These are phyloP conservation scores for Meloidogyne floridensis DNA, from an alignment of 1,140 invertebrate species.

Conservation along the genomic window DNA sequence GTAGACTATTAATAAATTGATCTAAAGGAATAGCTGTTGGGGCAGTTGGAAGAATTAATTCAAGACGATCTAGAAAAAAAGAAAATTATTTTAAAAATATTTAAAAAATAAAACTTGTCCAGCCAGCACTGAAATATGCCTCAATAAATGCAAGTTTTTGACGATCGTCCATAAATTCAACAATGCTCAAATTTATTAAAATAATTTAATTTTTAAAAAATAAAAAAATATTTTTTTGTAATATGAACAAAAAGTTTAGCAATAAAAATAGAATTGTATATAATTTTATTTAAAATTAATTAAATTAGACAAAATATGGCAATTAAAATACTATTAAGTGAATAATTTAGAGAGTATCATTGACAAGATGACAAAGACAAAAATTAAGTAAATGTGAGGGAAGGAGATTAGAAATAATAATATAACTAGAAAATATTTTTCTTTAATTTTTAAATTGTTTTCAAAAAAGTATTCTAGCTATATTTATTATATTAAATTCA, in stretches of 20 bases:
- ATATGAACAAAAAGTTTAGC: too few relatives aligned
- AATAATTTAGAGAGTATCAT: background rate
- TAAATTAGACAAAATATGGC: background rate
- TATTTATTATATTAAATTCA: too few relatives aligned
- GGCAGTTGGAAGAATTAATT: background rate
- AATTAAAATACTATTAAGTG: constrained; percentile 3
- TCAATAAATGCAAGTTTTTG: background rate
- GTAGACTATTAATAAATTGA: background rate
- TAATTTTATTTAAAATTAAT: constrained; percentile 2
- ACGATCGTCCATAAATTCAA: background rate
- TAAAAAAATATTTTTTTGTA: background rate
- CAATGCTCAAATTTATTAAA: background rate
- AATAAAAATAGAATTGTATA: background rate
- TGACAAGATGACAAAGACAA: too few relatives aligned
- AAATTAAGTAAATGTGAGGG: too few relatives aligned
- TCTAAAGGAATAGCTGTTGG: background rate
- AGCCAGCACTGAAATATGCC: constrained; percentile 1
- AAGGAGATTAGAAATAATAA: too few relatives aligned
- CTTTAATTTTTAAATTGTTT: too few relatives aligned
- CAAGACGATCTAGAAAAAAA: background rate
- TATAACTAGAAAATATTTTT: too few relatives aligned
- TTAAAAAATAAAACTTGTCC: background rate
- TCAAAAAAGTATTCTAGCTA: too few relatives aligned
- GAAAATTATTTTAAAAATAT: background rate
- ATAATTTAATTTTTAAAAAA: background rate